A percentile compares a stretch with the other conserved stretches of the same genome.
Conservation (phyloP, 2,888 invertebrate species). For the Tortricodes alternella region DNA sequence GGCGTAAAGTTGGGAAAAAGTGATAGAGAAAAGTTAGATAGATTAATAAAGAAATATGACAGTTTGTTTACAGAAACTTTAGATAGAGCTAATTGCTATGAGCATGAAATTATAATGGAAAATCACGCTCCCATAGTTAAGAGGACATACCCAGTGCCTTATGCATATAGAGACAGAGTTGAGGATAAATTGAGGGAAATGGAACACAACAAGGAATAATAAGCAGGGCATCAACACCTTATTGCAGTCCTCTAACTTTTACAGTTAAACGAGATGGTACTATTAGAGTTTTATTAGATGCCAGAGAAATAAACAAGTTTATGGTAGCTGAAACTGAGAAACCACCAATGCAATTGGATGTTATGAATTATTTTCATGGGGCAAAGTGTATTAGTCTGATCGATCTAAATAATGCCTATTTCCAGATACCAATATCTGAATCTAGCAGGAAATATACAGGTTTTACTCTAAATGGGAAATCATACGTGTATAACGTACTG, state of each 20-base stretch:
- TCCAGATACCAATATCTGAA: conserved; percentile 31
- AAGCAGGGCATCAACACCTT: neutral
- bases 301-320: neutral
- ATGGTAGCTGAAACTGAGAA: conserved; percentile 3
- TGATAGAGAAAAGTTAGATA: neutral
- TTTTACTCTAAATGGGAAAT: conserved; percentile 29
- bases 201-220: conserved; percentile 14
- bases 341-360: conserved; percentile 1
- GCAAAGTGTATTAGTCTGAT: conserved; percentile 30
- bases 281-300: neutral
- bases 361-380: conserved; percentile 10
- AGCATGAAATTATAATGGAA: conserved; percentile 33
- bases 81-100: conserved; percentile 33
- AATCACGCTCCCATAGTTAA: conserved; percentile 30
- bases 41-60: conserved; percentile 1
- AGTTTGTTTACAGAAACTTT: conserved; percentile 18
- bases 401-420: conserved; percentile 36
- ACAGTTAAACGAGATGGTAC: neutral
- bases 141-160: conserved; percentile 36
- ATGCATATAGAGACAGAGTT: conserved; percentile 34
- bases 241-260: conserved; percentile 8
- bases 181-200: conserved; percentile 34
- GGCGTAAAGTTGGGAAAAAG: neutral
- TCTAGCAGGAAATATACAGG: conserved; percentile 32
- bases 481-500: conserved; percentile 33